These are phyloP conservation scores for Brachyistius frenatus DNA, from an alignment of 2,113 vertebrate species.

Conservation along the genomic window DNA sequence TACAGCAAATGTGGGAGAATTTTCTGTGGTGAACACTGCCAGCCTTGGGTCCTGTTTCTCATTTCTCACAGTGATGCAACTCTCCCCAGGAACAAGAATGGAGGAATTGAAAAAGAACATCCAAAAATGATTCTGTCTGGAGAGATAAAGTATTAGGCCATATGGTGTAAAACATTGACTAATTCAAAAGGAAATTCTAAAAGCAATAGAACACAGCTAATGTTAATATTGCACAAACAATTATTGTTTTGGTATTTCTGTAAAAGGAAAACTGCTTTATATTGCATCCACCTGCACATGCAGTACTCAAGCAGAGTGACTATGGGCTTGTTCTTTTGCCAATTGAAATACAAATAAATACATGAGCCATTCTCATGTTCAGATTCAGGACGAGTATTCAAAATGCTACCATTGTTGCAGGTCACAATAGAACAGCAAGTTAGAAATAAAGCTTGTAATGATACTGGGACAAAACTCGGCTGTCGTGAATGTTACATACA, in stretches of 20 bases:
- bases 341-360: background rate
- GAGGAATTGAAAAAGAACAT: constrained; percentile 22
- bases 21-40: constrained; percentile 13
- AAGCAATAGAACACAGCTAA: constrained; percentile 4
- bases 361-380: no score
- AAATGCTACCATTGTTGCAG: no score
- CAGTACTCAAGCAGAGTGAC: background rate
- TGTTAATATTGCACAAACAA: constrained; percentile 30
- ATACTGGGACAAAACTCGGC: background rate
- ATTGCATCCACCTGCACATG: background rate
- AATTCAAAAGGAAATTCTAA: constrained; percentile 27
- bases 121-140: constrained; percentile 17
- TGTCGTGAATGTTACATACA: background rate
- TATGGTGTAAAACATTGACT: constrained; percentile 15
- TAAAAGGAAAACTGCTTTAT: background rate
- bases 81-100: constrained; percentile 13
- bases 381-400: no score
- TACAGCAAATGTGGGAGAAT: constrained; percentile 5
- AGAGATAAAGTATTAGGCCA: background rate
- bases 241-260: constrained; percentile 15
- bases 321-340: background rate
- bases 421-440: background rate
- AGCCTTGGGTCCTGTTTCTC: constrained; percentile 1
- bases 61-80: constrained; percentile 34
- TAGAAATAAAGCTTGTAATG: background rate